Base-by-base conservation (phyloP, 2,888 invertebrate species). In the Mimumesa dahlbomi region DNA sequence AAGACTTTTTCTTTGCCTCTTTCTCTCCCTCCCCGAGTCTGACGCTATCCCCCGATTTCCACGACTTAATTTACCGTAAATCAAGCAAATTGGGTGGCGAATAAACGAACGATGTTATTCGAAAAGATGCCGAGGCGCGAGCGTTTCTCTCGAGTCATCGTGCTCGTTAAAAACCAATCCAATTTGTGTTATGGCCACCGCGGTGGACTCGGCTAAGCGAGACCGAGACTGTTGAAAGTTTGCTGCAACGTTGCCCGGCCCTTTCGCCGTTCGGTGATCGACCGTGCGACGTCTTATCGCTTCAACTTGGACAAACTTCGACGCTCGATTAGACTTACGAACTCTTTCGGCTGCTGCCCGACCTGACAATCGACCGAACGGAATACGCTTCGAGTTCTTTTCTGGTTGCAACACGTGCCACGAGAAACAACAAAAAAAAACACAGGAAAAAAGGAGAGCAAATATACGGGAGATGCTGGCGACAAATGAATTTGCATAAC, bases 121-220 rank as follows among this genome's bases (percentile, higher is more conserved):
- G 19, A n/a, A 16, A 45, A 22, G 22, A 45, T 45, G 42, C 21
- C 29, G 7, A 6, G 29, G 29, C 29, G 9, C 1, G 34, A 1
- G n/a, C 11, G 4, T 34, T n/a, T 46, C 46, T 57, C 42, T 11
- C 45, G 43, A 69, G 69, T 75, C 63, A 53, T 69, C 63, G 62
- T 31, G 57, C 73, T 77, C 77, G 68, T 79, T 77, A 76, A 77
- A 79, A 77, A 73, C 65, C 69, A 53, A 76, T 77, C 69, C 65
- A 79, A 77, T 76, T 73, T 77, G 68, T 79, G 76, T 67, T 38
- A 61, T 25, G 62, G 46, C 49, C 61, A 42, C 25, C 40, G n/a
- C n/a, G 29, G 46, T 42, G 42, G 65, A 56, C 58, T 42, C 25
- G 13, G 13, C 56, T 38, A 38, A 45, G 50, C 21, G 53, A 54